A percentile compares a stretch with the other conserved stretches of the same genome.
phyloP scores from a whole-genome alignment of 2,888 invertebrate genomes.

The Oxycera nigricornis region DNA sequence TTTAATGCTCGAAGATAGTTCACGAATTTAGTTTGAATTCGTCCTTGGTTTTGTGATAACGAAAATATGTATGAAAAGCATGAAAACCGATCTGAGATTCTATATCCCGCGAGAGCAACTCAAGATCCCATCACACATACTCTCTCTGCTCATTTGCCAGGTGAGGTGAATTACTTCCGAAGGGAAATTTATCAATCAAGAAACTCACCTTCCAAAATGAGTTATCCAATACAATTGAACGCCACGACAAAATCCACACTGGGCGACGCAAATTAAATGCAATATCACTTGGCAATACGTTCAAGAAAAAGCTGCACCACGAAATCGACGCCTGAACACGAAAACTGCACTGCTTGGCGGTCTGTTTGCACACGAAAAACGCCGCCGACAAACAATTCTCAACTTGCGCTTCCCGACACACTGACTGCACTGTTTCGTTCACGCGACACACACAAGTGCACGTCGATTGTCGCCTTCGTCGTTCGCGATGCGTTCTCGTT shows the following conservation, averaged over 20 bases:
- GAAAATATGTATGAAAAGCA: neutral
- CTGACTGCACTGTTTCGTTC: conserved; percentile 4
- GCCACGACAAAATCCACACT: conserved; percentile 8
- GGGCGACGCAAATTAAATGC: conserved; percentile 19
- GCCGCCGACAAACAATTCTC: conserved; percentile 18
- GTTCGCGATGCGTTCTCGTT: conserved; percentile 49
- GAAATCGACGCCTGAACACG: conserved; percentile 5
- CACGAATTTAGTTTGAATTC: too few species aligned
- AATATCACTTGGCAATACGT: conserved; percentile 14
- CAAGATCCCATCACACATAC: too few species aligned
- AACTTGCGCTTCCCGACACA: conserved; percentile 10
- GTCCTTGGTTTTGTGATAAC: too few species aligned
- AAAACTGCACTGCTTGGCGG: conserved; percentile 14
- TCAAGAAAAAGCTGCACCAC: conserved; percentile 18
- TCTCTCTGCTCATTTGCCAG: neutral
- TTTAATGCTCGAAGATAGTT: too few species aligned
- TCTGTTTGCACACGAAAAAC: conserved; percentile 10
- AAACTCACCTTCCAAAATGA: conserved; percentile 8
- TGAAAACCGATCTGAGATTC: too few species aligned
- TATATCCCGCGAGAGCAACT: neutral
- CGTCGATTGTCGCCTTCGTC: neutral
- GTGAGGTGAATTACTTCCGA: neutral
- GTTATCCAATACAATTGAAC: conserved; percentile 20
- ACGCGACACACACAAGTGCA: conserved; percentile 8
- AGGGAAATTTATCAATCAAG: conserved; percentile 27